A percentile compares a stretch with the other conserved stretches of the same genome.
These are phyloP conservation scores for Anas bernieri DNA, from an alignment of 2,797 vertebrate species.

Conservation along the genomic window DNA sequence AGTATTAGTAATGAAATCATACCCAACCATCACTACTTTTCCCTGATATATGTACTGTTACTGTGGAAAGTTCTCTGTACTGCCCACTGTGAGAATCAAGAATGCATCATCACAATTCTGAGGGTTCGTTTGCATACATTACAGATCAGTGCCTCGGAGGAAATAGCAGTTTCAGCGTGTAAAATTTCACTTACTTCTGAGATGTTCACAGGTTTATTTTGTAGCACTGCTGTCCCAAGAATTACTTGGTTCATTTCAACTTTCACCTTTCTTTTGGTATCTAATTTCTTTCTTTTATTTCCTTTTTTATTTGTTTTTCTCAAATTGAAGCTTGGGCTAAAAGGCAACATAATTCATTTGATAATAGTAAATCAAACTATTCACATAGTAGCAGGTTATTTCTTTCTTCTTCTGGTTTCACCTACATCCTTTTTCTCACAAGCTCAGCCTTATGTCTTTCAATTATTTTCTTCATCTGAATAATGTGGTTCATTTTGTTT, in stretches of 20 bases:
- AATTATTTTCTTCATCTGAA: neutral
- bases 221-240: neutral
- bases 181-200: neutral
- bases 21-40: neutral
- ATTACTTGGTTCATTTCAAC: neutral
- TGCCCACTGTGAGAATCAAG: neutral
- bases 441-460: neutral
- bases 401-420: neutral
- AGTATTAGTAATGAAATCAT: neutral
- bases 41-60: neutral
- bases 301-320: neutral
- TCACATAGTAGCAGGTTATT: neutral
- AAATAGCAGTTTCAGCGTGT: neutral
- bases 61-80: neutral
- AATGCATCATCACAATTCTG: neutral
- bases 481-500: neutral
- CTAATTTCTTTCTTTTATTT: neutral
- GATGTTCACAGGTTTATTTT: neutral
- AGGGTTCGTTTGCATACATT: rapidly evolving
- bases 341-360: neutral
- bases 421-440: neutral
- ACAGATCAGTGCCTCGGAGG: neutral
- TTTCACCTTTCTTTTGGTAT: neutral
- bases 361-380: neutral
- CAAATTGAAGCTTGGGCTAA: neutral